Base-by-base conservation (phyloP, 2,888 invertebrate species). In the Limnephilus lunatus region DNA sequence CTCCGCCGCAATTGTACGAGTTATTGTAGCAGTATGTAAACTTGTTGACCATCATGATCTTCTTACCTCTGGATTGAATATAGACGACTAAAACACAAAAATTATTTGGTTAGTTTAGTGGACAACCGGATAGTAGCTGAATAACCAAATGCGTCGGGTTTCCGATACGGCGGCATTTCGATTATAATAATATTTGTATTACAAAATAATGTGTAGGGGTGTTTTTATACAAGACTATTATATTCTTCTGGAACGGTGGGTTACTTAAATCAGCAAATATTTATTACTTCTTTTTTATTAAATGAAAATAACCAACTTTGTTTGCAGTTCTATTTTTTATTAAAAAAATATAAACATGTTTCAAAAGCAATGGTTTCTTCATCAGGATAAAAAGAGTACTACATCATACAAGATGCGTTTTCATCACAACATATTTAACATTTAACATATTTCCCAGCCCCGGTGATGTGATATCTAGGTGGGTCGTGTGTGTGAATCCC, bases 1-100 rank as follows among this genome's bases (percentile, higher is more conserved):
- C 91, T 68, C 68, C 68, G 3, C 85, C 85, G 39, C 2, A 15
- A 85, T 85, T 35, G 5, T 19, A 85, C 9, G 11, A 35, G 25
- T 85, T 31, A 25, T 89, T 80, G 53, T 81, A 83, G 35, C 82
- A 91, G 39, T 91, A 95, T 0, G 95, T 95, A 91, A 95, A 95
- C 0, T 94, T 94, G 32, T 94, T 94, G 48, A 94, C 93, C 14
- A 95, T 83, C 4, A 95, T 94, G 30, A 95, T 92, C 31, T 93
- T 93, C 91, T 94, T 95, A 0, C 95, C 95, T 81, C 81, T 85
- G 4, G 91, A 91, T 25, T 88, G 86, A 30, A 91, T 91, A 32
- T 32, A 91, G 4, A 39, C 25, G 1, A 32, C 87, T 48, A 44
- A 48, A 44, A 68, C 25, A n/a, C 25, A 68, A 68, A 25, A 9